A percentile compares a stretch with the other conserved stretches of the same genome.
phyloP scores from a whole-genome alignment of 1,140 invertebrate genomes.

The Ips nitidus region DNA sequence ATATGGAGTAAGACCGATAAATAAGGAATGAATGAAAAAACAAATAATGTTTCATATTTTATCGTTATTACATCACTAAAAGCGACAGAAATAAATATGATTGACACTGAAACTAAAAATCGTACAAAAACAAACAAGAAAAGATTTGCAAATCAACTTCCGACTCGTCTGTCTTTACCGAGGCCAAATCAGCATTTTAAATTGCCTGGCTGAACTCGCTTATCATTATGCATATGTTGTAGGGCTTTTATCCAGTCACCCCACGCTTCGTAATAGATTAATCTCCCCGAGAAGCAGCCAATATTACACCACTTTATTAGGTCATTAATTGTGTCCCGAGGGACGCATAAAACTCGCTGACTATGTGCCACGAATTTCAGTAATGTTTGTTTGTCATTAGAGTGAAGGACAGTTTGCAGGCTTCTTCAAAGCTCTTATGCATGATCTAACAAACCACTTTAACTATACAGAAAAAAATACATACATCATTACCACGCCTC shows the following conservation, averaged over 20 bases:
- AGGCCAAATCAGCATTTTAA: conserved; percentile 19
- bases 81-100: too few relatives aligned
- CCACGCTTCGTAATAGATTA: conserved; percentile 26
- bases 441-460: too few relatives aligned
- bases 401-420: neutral
- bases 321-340: conserved; percentile 27
- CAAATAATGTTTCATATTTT: too few relatives aligned
- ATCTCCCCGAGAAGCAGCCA: conserved; percentile 27
- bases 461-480: neutral
- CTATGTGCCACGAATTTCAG: conserved; percentile 17
- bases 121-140: too few relatives aligned
- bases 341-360: conserved; percentile 12
- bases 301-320: conserved; percentile 34
- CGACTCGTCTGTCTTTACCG: too few relatives aligned
- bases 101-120: too few relatives aligned
- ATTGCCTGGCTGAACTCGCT: conserved; percentile 14
- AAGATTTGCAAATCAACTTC: too few relatives aligned
- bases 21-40: too few relatives aligned
- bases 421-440: too few relatives aligned
- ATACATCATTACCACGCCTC: conserved; percentile 4
- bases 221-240: conserved; percentile 30
- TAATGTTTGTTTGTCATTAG: conserved; percentile 28
- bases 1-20: too few relatives aligned
- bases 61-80: too few relatives aligned
- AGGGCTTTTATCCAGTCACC: conserved; percentile 23